Conservation (phyloP, 2,888 invertebrate genomes). For the Tenthredo amoena region DNA sequence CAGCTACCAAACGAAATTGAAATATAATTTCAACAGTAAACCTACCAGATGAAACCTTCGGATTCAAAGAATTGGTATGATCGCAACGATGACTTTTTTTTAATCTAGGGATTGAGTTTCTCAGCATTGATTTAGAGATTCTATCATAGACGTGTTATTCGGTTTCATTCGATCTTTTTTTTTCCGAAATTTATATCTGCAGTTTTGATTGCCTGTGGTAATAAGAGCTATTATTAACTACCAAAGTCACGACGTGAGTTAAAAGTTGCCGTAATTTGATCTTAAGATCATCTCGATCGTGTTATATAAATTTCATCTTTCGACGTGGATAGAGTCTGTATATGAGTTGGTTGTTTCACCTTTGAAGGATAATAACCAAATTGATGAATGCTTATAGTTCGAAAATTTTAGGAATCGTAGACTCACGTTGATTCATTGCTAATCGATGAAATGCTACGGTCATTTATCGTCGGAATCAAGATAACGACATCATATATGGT, state of each 20-base stretch:
- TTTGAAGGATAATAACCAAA: not conserved
- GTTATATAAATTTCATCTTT: slow-evolving; percentile 23
- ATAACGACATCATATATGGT: not conserved
- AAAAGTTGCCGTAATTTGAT: not conserved
- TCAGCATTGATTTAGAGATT: not conserved
- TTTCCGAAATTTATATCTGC: not conserved
- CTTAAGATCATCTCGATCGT: not conserved
- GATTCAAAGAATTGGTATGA: not conserved
- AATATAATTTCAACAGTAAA: not conserved
- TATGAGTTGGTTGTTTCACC: not conserved
- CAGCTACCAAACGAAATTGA: not conserved
- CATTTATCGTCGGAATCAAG: slow-evolving; percentile 1
- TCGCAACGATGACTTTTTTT: not conserved
- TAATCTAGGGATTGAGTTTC: not conserved
- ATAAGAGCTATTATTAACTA: not conserved
- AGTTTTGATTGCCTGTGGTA: not conserved
- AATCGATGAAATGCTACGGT: slow-evolving; percentile 11
- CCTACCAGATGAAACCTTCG: not conserved
- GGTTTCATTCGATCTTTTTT: not conserved
- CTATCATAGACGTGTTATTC: not conserved
- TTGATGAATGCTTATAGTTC: not conserved
- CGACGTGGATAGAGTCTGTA: not conserved
- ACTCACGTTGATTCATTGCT: not conserved
- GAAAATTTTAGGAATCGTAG: not conserved
- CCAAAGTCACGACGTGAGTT: not conserved